Evolutionary conservation across 2,113 vertebrate genomes (phyloP).

Genomic region (Stigmatopora argus): DNA sequence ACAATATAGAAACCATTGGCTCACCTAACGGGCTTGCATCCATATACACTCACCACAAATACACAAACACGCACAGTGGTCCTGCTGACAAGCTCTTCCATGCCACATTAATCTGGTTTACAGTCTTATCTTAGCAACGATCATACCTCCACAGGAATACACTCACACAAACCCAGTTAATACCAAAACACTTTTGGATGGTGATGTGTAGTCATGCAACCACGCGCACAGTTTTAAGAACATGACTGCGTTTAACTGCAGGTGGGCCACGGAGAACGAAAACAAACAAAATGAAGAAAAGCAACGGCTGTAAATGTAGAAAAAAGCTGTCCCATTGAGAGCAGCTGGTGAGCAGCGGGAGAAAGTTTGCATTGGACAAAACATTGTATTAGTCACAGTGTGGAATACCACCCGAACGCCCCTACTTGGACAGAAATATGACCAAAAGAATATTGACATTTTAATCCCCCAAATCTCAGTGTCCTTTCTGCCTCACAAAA

Average conservation of each 20-base stretch:
- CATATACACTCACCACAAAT: constrained; percentile 18
- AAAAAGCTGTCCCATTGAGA: constrained; percentile 16
- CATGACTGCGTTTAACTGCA: constrained; percentile 56
- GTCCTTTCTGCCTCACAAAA: constrained; percentile 53
- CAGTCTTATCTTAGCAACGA: constrained; percentile 94
- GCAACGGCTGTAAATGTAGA: constrained; percentile 29
- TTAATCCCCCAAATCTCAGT: constrained; percentile 53
- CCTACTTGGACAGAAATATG: constrained; percentile 44
- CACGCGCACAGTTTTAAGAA: constrained; percentile 37
- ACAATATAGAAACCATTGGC: constrained; percentile 40
- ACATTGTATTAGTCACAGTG: constrained; percentile 62
- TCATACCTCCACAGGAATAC: constrained; percentile 75
- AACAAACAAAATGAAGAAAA: constrained; percentile 41
- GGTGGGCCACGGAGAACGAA: constrained; percentile 45
- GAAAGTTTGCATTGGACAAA: constrained; percentile 61
- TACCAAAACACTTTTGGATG: constrained; percentile 49
- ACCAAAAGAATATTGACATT: constrained; percentile 52
- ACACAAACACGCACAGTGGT: constrained; percentile 57
- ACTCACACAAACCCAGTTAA: constrained; percentile 35
- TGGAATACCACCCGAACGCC: constrained; percentile 38
- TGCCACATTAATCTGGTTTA: constrained; percentile 99
- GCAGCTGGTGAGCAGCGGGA: constrained; percentile 28
- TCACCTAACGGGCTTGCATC: constrained; percentile 41
- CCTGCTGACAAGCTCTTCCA: constrained; percentile 96
- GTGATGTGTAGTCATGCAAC: constrained; percentile 45